Conservation (phyloP, 2,797 vertebrate species). For the Peromyscus aztecus region DNA sequence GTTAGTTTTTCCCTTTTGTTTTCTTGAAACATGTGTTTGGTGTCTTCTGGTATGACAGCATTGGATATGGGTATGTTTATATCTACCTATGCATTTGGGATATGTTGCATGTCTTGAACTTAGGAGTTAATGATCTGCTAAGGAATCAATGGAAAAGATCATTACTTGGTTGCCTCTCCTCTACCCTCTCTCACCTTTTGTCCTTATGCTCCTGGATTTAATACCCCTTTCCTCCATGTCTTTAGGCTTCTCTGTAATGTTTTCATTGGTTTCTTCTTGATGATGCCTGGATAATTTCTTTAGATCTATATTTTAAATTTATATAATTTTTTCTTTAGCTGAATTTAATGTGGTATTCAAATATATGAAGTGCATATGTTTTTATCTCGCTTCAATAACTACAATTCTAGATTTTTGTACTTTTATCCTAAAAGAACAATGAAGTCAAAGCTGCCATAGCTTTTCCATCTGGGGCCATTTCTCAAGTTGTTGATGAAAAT, state of each 20-base stretch:
- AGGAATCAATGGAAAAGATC: background rate
- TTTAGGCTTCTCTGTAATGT: background rate
- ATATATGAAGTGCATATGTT: background rate
- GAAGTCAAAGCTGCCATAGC: background rate
- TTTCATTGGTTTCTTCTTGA: background rate
- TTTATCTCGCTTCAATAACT: constrained; percentile 29
- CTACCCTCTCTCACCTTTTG: background rate
- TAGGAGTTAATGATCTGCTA: background rate
- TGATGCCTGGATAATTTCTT: background rate
- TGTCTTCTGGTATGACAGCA: background rate
- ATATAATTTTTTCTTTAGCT: background rate
- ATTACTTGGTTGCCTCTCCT: background rate
- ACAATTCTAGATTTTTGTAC: background rate
- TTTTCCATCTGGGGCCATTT: background rate
- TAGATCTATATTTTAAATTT: background rate
- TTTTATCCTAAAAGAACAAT: background rate
- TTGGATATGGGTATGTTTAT: background rate
- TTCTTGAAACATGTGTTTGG: background rate
- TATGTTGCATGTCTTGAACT: background rate
- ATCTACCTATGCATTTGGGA: background rate
- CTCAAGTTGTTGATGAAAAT: background rate
- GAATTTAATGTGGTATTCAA: constrained; percentile 21
- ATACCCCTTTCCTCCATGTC: background rate
- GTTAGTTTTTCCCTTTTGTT: background rate
- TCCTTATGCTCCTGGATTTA: background rate